Percentiles rank a stretch among this genome's conserved stretches.
These are phyloP conservation scores for Epistrophella euchroma DNA, from an alignment of 2,888 invertebrate species.

Conservation along the genomic window DNA sequence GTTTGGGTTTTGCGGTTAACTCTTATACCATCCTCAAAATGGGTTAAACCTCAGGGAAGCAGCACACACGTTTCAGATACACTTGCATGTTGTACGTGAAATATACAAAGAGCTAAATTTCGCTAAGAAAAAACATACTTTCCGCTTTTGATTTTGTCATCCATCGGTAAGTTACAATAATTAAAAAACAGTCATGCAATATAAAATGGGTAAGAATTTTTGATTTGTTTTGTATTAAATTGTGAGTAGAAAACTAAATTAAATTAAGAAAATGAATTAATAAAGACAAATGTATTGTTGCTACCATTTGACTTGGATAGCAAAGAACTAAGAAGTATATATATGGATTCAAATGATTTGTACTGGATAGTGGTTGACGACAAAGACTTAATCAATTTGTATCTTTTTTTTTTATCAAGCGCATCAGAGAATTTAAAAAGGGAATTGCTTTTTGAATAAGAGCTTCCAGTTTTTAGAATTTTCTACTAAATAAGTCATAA, in stretches of 20 bases:
- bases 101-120: slow-evolving; percentile 43
- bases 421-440: too few relatives aligned
- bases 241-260: not conserved
- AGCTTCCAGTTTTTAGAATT: too few relatives aligned
- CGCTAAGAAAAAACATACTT: slow-evolving; percentile 56
- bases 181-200: slow-evolving; percentile 62
- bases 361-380: too few relatives aligned
- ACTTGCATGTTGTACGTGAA: slow-evolving; percentile 32
- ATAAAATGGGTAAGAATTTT: slow-evolving; percentile 4
- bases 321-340: too few relatives aligned
- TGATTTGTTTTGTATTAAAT: slow-evolving; percentile 24
- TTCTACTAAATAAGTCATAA: too few relatives aligned
- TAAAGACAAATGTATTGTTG: not conserved
- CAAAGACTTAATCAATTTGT: too few relatives aligned
- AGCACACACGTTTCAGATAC: slow-evolving; percentile 34
- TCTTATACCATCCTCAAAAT: slow-evolving; percentile 52
- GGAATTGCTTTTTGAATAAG: too few relatives aligned
- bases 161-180: slow-evolving; percentile 65
- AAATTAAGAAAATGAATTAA: not conserved
- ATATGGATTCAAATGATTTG: too few relatives aligned
- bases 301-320: not conserved
- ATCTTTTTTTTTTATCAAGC: too few relatives aligned
- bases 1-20: slow-evolving; percentile 51
- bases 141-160: slow-evolving; percentile 68
- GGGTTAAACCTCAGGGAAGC: slow-evolving; percentile 62